Evolutionary conservation across 2,113 vertebrate genomes (phyloP).

Genomic region (Semnopithecus entellus): DNA sequence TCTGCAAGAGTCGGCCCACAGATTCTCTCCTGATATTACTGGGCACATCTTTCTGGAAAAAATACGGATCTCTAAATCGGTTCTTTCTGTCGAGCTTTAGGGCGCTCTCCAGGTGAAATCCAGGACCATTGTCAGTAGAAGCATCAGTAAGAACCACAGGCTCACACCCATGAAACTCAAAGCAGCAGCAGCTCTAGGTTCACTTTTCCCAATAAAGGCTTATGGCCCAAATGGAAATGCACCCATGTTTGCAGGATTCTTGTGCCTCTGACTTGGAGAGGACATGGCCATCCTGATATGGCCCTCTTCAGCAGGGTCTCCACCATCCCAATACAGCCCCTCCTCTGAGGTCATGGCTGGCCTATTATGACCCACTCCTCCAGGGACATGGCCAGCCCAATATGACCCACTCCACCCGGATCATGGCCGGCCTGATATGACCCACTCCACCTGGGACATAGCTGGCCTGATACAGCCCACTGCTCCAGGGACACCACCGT

Average conservation of each 20-base stretch:
- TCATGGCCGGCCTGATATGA: too few species aligned
- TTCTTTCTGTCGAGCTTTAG: accelerated
- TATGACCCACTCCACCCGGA: neutral
- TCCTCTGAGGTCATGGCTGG: too few species aligned
- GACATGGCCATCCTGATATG: too few species aligned
- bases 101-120: neutral
- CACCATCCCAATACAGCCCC: accelerated
- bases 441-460: neutral
- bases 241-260: neutral
- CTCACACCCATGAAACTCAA: neutral
- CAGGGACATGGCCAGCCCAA: too few species aligned
- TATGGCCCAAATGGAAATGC: accelerated
- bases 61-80: neutral
- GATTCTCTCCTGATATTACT: neutral
- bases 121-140: accelerated
- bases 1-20: neutral
- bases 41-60: neutral
- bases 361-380: neutral
- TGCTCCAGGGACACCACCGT: accelerated
- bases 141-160: accelerated
- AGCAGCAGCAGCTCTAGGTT: accelerated
- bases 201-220: accelerated
- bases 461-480: accelerated
- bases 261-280: neutral
- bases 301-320: too few species aligned